Evolutionary conservation across 2,888 invertebrate species (phyloP), one percentile per base, ranked within the genome.

Genomic region (Caenorhabditis zanzibari): DNA sequence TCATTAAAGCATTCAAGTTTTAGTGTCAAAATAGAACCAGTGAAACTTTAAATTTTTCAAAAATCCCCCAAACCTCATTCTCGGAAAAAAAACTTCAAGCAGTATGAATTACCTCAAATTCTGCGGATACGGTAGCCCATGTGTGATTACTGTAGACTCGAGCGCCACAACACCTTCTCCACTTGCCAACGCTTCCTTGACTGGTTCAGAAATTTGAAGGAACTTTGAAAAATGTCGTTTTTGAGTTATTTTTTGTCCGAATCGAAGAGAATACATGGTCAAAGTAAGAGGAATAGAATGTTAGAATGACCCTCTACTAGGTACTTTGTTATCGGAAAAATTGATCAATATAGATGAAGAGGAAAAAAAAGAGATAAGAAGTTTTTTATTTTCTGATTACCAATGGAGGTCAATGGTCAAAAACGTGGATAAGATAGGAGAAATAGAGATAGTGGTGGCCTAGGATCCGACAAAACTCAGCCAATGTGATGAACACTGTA

Each of bases 81-180:
- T n/a, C n/a, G 16, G n/a, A 47, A 19, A 0, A 19, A 19, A 6
- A n/a, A n/a, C n/a, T 47, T 12, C n/a, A 19, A 47, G 19, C 10
- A 9, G 5, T 28, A 22, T n/a, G 3, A 52, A 19, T 44, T 1
- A 94, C 94, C 95, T 94, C 64, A 97, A 93, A 93, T 99, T 99
- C 68, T 95, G 94, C 0, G 98, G 98, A 93, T 95, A 96, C 0
- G 98, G 97, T 96, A 99, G 96, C 52, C 99, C 99, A 93, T 99
- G 98, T 0, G 98, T 98, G 83, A 99, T 96, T 84, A 99, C 97
- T 0, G 99, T 97, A 9, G 97, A 97, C 94, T 99, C 99, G 88
- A 99, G 94, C 1, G 98, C 97, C 22, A 99, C 97, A 82, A 98
- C 94, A n/a, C 86, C 89, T 61, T 81, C 80, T 47, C 85, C 85